phyloP scores from a whole-genome alignment of 2,888 invertebrate genomes.

The Cheilosia scutellata region DNA sequence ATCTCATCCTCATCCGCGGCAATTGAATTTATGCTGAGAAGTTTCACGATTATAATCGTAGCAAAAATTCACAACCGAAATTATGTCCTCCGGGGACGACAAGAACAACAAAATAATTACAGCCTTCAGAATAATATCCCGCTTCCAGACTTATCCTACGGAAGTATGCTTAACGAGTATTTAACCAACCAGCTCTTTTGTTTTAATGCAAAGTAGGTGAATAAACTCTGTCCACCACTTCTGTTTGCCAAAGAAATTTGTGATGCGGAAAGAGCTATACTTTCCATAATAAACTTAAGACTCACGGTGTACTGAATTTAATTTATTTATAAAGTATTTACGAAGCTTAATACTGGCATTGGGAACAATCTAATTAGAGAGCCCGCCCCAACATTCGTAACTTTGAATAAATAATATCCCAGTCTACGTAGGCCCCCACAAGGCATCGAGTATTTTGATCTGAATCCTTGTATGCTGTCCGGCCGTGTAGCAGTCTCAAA shows the following conservation, averaged over 20 bases:
- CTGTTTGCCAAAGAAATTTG: slow-evolving; percentile 13
- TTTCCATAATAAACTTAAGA: background rate
- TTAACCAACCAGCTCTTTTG: slow-evolving; percentile 29
- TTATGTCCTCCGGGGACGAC: background rate
- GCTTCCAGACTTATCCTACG: background rate
- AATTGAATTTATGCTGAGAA: slow-evolving; percentile 8
- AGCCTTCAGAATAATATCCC: background rate
- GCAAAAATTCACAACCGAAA: slow-evolving; percentile 19
- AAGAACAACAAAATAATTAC: slow-evolving; percentile 2
- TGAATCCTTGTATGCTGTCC: slow-evolving; percentile 87
- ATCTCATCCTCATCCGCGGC: background rate
- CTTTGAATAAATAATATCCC: slow-evolving; percentile 90
- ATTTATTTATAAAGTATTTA: slow-evolving; percentile 45
- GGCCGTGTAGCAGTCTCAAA: slow-evolving; percentile 88
- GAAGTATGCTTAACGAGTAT: slow-evolving; percentile 24
- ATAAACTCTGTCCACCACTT: background rate
- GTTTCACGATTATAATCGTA: slow-evolving; percentile 11
- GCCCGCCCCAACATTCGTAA: slow-evolving; percentile 77
- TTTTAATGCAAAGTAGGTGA: slow-evolving; percentile 25
- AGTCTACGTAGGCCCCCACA: slow-evolving; percentile 90
- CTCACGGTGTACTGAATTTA: background rate
- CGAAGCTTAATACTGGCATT: slow-evolving; percentile 1
- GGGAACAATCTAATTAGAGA: slow-evolving; percentile 36
- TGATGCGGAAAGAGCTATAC: background rate
- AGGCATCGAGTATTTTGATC: slow-evolving; percentile 86